Conservation (phyloP, 1,140 invertebrate genomes). For the Rhysida immarginata region DNA sequence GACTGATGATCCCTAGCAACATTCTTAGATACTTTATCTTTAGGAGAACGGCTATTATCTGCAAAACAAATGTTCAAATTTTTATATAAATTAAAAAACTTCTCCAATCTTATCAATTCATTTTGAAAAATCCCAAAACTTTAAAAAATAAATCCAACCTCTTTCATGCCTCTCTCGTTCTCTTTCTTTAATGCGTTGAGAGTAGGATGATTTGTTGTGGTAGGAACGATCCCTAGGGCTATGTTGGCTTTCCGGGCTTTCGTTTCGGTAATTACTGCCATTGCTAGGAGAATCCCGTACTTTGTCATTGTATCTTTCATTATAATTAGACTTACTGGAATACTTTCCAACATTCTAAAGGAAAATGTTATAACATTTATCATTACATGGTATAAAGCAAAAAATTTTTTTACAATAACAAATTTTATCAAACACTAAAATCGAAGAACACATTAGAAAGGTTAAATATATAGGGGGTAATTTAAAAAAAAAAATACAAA, state of each 20-base stretch:
- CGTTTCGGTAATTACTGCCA: constrained; percentile 55
- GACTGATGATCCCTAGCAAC: constrained; percentile 43
- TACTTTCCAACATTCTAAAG: constrained; percentile 52
- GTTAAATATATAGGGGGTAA: neutral
- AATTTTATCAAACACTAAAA: too few species aligned
- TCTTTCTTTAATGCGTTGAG: constrained; percentile 73
- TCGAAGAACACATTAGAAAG: too few species aligned
- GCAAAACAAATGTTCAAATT: constrained; percentile 19
- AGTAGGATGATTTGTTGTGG: constrained; percentile 55
- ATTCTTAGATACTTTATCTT: constrained; percentile 48
- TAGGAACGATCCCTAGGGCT: constrained; percentile 52
- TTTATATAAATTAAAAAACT: neutral
- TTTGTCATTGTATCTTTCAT: constrained; percentile 41
- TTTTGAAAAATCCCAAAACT: neutral
- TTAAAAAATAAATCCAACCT: neutral
- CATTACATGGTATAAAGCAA: too few species aligned
- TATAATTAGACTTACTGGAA: constrained; percentile 42
- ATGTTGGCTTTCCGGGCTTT: constrained; percentile 48
- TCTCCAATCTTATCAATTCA: neutral
- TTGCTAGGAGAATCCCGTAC: constrained; percentile 50
- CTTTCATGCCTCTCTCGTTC: constrained; percentile 39
- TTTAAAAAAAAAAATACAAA: neutral
- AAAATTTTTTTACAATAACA: too few species aligned
- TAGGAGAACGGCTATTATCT: constrained; percentile 62
- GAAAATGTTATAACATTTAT: neutral